A percentile compares a stretch with the other conserved stretches of the same genome.
phyloP scores from a whole-genome alignment of 2,888 invertebrate species.

The Dynastes maya region DNA sequence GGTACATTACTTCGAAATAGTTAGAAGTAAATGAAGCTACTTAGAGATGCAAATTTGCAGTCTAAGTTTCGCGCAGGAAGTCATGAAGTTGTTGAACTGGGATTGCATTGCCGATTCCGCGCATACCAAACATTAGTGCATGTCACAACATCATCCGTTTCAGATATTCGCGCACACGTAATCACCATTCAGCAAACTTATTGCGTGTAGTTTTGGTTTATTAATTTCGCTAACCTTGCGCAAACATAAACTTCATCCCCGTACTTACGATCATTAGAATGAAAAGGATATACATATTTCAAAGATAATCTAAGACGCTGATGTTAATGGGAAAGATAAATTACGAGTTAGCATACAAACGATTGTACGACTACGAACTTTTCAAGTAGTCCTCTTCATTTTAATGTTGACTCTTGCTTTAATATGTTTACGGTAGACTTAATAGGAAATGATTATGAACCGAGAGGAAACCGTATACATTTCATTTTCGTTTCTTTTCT shows the following conservation, averaged over 20 bases:
- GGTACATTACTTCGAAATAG: conserved; percentile 7
- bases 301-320: background rate
- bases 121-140: background rate
- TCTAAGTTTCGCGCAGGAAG: conserved; percentile 19
- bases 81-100: conserved; percentile 13
- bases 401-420: background rate
- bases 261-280: background rate
- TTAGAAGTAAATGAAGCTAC: conserved; percentile 26
- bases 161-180: background rate
- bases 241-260: background rate
- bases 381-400: background rate
- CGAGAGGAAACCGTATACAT: background rate
- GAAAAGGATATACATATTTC: background rate
- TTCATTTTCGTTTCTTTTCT: too few relatives aligned
- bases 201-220: background rate
- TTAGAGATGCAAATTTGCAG: conserved; percentile 36
- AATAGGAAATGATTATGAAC: background rate
- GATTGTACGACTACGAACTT: background rate
- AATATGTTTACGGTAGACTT: background rate
- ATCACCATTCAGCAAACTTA: background rate
- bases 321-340: background rate
- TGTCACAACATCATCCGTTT: conserved; percentile 23
- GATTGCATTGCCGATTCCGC: conserved; percentile 5
- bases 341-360: too few relatives aligned
- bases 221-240: background rate